Base-by-base conservation (phyloP, 1,140 invertebrate genomes). In the Drosophila asahinai region DNA sequence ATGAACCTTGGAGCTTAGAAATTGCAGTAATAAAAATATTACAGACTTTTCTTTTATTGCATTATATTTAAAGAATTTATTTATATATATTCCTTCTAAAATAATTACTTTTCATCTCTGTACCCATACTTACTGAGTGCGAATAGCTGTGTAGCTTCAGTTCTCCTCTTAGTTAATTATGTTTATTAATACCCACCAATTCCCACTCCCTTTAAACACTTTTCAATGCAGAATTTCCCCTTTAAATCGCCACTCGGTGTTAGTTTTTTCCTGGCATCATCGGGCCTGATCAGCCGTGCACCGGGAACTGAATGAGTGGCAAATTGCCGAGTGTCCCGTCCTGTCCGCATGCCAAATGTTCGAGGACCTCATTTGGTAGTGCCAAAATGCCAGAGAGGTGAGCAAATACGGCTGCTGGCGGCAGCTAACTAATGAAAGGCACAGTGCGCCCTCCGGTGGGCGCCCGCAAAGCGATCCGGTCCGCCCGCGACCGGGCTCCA, bases 391-490 rank as follows among this genome's bases (percentile, higher is more conserved):
- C 14, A 36, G 27, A 73, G 71, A 73, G 71, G 67, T 73, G n/a
- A 40, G 67, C 63, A 84, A 67, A 61, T 60, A 72, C 22, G 38
- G 27, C 36, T 43, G 27, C 36, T 43, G 27, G 43, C 64, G 38
- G 33, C 45, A 15, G 42, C 15, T 38, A 68, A 64, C 81, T 83
- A 83, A 83, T 83, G 82, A 83, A 81, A 42, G 36, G 8, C 54
- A 57, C 52, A 25, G 54, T 22, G 8, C 14, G 4, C 22, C 33
- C 54, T 38, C 14, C 8, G 36, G 5, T 0, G 6, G 14, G 14
- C 2, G 12, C 22, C 54, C 14, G 17, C 7, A 7, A 7, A 15
- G 52, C 15, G 0, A 17, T 27, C 12, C 15, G 3, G n/a, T 11
- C 6, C 14, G 2, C 5, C 2, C 36, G 3, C 12, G 1, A 17